Evolutionary conservation across 1,140 invertebrate genomes (phyloP).

Genomic region (Pseudomyrmex pallidus): DNA sequence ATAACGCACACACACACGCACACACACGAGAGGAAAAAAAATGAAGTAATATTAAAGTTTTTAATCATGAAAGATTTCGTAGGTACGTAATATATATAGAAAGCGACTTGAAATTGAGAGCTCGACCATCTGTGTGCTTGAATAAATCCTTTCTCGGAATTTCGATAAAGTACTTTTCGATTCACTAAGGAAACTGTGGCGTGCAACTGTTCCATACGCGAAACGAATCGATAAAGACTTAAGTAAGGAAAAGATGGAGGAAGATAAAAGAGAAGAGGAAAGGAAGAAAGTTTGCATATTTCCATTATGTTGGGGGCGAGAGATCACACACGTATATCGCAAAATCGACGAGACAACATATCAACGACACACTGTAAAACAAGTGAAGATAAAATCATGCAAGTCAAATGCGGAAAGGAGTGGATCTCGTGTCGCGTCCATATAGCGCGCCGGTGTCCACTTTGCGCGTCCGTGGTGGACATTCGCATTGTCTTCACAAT

Average conservation of each 20-base stretch:
- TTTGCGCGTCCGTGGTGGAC: constrained; percentile 21
- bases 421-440: neutral
- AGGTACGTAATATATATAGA: neutral
- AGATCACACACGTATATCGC: neutral
- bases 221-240: neutral
- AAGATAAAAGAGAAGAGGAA: neutral
- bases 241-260: neutral
- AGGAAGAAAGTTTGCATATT: neutral
- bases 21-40: neutral
- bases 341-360: neutral
- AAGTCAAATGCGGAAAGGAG: neutral
- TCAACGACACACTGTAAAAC: neutral
- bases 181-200: neutral
- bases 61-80: neutral
- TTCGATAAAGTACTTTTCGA: neutral
- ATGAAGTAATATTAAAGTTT: neutral
- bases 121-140: neutral
- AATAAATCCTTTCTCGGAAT: neutral
- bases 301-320: neutral
- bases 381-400: constrained; percentile 31
- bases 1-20: no score
- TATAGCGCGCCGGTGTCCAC: constrained; percentile 1
- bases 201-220: neutral
- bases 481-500: constrained; percentile 18
- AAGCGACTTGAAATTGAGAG: neutral